Evolutionary conservation across 2,113 vertebrate species (phyloP), one percentile per base, ranked within the genome.

Genomic region (Ornithorhynchus anatinus): DNA sequence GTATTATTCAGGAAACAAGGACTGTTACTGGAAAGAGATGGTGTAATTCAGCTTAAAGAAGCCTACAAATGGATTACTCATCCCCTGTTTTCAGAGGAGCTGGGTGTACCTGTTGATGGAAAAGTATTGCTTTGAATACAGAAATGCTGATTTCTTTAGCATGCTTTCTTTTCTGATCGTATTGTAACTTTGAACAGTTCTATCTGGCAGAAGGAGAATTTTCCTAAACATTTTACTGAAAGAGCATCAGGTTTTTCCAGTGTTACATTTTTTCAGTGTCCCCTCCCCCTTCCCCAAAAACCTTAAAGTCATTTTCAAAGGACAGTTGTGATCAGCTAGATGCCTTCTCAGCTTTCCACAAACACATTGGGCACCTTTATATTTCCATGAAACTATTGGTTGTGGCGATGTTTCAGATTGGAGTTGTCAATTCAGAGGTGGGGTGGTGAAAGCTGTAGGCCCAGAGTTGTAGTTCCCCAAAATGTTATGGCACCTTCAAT

Each of bases 41-140:
- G 97, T 65, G 80, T 96, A 54, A 68, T 98, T 84, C 96, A 95
- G 82, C 93, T 99, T 77, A 99, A 99, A 84, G 97, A 99, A 84
- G 97, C 96, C 43, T 99, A 95, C 84, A 99, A 98, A 73, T 99
- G 97, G 97, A 91, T 96, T 77, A 91, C 96, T 84, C 95, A 99
- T 79, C 93, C 95, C 56, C 89, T 93, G 51, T 80, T 99, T 36
- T 89, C 95, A 22, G 95, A 94, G 81, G 93, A 95, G 76, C 86
- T 99, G 83, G 92, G 93, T 35, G 93, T 96, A 42, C 90, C 95
- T 40, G 91, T 95, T 62, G 91, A 96, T 61, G 91, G 93, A 84
- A 99, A 95, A 93, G 98, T 97, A 77, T 36, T 0, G 65, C 76
- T 72, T 77, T 27, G 66, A 42, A 16, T 48, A 48, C 47, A 32